Base-by-base conservation (phyloP, 1,140 invertebrate genomes). In the Oppia nitens region DNA sequence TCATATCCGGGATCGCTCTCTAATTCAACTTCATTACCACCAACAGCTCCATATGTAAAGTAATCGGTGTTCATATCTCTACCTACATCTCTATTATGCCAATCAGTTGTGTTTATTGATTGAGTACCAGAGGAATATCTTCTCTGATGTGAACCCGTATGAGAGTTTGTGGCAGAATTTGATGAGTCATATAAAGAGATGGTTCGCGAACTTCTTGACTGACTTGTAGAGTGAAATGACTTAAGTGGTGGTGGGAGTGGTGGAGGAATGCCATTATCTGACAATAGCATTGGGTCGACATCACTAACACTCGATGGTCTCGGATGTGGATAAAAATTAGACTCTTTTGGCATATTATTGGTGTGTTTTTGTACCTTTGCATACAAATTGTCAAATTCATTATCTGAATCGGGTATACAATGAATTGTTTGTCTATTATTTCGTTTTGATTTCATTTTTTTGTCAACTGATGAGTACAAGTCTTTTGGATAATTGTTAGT, bases 151-250 rank as follows among this genome's bases (percentile, higher is more conserved):
- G 6, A 11, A 60, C 24, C 23, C 27, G 52, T n/a, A 17, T 24
- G 14, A 47, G 11, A 26, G 17, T 1, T n/a, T 17, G 14, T 20
- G 4, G 47, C 26, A 17, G 12, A 40, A 14, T 27, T 50, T 0
- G 60, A 55, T 20, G 24, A 27, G 14, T 45, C 55, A 48, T 62
- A 61, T 47, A 61, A 59, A 14, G 55, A 62, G n/a, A 45, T 53
- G 25, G 61, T 61, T 0, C 55, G 40, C n/a, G 12, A 50, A 20
- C 26, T 27, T 4, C 21, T 27, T 57, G 59, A 12, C 12, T 20
- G 3, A 9, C 58, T 23, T 23, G 55, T 56, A 20, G 14, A 4
- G 26, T 56, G 55, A 24, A 23, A 51, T 2, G 2, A 25, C 25
- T 47, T 45, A 47, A 56, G 29, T 23, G 47, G 27, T 49, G 49